phyloP scores from a whole-genome alignment of 2,797 vertebrate genomes.

The Eidolon dupreanum region DNA sequence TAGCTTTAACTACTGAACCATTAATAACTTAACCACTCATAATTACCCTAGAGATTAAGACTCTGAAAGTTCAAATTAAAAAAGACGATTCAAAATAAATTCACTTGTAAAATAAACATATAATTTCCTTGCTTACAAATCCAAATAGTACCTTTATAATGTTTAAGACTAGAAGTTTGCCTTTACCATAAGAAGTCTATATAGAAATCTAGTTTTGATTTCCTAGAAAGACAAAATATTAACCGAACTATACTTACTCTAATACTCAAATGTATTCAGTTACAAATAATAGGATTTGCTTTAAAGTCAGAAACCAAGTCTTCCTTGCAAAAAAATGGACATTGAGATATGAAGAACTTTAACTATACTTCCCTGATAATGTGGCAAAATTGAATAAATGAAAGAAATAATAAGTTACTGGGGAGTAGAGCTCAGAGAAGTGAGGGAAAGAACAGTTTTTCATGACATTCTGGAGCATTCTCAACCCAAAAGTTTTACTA shows the following conservation, averaged over 20 bases:
- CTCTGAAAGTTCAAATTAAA: background rate
- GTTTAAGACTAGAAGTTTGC: background rate
- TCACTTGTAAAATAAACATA: background rate
- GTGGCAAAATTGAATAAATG: background rate
- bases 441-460: background rate
- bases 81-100: constrained; percentile 14
- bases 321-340: constrained; percentile 19
- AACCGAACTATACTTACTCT: background rate
- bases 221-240: constrained; percentile 25
- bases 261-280: background rate
- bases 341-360: background rate
- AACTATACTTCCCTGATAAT: background rate
- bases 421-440: background rate
- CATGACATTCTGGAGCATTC: background rate
- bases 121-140: background rate
- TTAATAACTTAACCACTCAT: background rate
- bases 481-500: background rate
- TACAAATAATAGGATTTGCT: background rate
- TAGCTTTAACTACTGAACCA: background rate
- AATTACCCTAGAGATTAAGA: background rate
- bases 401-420: background rate
- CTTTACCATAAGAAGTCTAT: background rate
- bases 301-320: constrained; percentile 38
- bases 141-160: background rate
- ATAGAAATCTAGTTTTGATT: background rate